phyloP scores from a whole-genome alignment of 2,888 invertebrate species.

The Tenthredo livida region DNA sequence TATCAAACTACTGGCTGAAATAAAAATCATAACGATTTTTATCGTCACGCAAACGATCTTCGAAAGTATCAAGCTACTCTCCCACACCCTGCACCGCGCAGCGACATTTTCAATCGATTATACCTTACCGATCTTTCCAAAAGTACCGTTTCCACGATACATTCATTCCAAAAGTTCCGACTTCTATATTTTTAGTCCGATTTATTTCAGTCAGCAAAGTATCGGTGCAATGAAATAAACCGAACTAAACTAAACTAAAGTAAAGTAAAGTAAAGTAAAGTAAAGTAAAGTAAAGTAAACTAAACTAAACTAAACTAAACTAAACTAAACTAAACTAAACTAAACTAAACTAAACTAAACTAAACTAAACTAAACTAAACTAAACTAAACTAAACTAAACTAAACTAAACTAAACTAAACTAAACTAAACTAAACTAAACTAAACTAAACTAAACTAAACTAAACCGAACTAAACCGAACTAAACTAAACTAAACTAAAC shows the following conservation, averaged over 20 bases:
- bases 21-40: too few species aligned
- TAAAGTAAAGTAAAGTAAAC: too few species aligned
- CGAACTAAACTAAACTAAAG: background rate
- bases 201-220: background rate
- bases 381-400: background rate
- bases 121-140: background rate
- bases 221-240: conserved; percentile 20
- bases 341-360: background rate
- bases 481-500: background rate
- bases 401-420: background rate
- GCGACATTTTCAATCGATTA: background rate
- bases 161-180: background rate
- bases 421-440: background rate
- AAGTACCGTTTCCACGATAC: background rate
- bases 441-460: background rate
- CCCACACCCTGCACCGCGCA: background rate
- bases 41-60: background rate
- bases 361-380: background rate
- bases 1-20: too few species aligned
- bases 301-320: background rate
- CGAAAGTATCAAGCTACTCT: background rate
- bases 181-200: background rate
- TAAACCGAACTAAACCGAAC: background rate
- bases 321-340: background rate
- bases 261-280: too few species aligned